Base-by-base conservation (phyloP, 1,140 invertebrate species). In the Drosophila sulfurigaster region DNA sequence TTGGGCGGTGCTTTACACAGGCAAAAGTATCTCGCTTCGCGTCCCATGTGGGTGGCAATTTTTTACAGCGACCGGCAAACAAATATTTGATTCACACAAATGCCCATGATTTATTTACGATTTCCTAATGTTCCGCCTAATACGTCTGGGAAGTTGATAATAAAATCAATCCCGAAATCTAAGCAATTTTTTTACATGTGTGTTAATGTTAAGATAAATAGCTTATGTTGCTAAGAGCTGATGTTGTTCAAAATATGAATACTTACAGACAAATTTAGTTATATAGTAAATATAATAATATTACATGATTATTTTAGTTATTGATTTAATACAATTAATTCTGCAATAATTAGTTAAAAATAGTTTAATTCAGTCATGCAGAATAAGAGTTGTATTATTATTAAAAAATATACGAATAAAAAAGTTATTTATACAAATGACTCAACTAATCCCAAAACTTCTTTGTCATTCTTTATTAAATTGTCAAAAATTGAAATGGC, bases 61-160 rank as follows among this genome's bases (percentile, higher is more conserved):
- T 70, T 79, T 79, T 71, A 76, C 74, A 68, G 68, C 57, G 49
- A 43, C 52, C 83, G 85, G 83, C 59, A 83, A 72, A 66, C 56
- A 88, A 87, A 87, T 87, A 87, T 83, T 78, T 80, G 57, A 87
- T 60, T 80, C 57, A 80, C 60, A 41, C 71, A 73, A 81, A 75
- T 71, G 62, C 43, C 72, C 11, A 56, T 69, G 80, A 72, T 82
- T 88, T 80, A 87, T 87, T 87, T 62, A 82, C 72, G 72, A 82
- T 73, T 87, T 86, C 82, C 82, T 16, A 73, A 72, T 51, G 73
- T 69, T 72, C 49, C 41, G 66, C 28, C 57, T 54, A 66, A 85
- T 81, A 67, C 41, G 28, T 65, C 58, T 65, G 75, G 75, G 51
- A 88, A 87, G 72, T 58, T 66, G 16, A 67, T 54, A 62, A 71